Base-by-base conservation (phyloP, 1,140 invertebrate species). In the Harpegnathos saltator region DNA sequence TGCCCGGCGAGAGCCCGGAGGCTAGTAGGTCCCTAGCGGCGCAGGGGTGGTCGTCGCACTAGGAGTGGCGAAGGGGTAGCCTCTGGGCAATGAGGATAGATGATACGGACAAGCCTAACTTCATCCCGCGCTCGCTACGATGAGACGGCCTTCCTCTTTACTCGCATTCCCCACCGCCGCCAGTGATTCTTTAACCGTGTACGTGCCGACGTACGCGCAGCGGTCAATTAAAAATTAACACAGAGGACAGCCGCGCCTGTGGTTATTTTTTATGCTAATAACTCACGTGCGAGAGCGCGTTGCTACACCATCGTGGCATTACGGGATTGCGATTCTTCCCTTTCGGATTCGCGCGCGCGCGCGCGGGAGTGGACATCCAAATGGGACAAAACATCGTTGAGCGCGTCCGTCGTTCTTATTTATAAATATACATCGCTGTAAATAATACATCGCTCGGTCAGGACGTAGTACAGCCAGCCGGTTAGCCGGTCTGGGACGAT, bases 261-360 rank as follows among this genome's bases (percentile, higher is more conserved):
- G 26, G 73, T 81, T 81, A 81, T 81, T 81, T 72, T 69, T 81
- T 61, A 81, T 81, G 77, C 66, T 81, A 81, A 81, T 81, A 66
- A 81, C 17, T 38, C 17, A 5, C n/a, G n/a, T 29, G 54, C 65
- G 66, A 44, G 38, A 44, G 38, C 22, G 74, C 62, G 48, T 54
- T 14, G 11, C 3, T 77, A 66, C 26, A 22, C 14, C 48, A 54
- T 29, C 54, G 62, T 48, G 48, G 68, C 19, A 3, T 26, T 14
- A 5, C 29, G 56, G 19, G 61, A 26, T 24, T 74, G 56, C 1
- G 44, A 44, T 61, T 17, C 15, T 56, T 50, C 66, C 29, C n/a
- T 54, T 33, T 29, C 5, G 5, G 33, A 22, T 65, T 7, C n/a
- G n/a, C n/a, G n/a, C n/a, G n/a, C n/a, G n/a, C n/a, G 38, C 38